phyloP scores from a whole-genome alignment of 2,113 vertebrate genomes.

The Phycodurus eques region DNA sequence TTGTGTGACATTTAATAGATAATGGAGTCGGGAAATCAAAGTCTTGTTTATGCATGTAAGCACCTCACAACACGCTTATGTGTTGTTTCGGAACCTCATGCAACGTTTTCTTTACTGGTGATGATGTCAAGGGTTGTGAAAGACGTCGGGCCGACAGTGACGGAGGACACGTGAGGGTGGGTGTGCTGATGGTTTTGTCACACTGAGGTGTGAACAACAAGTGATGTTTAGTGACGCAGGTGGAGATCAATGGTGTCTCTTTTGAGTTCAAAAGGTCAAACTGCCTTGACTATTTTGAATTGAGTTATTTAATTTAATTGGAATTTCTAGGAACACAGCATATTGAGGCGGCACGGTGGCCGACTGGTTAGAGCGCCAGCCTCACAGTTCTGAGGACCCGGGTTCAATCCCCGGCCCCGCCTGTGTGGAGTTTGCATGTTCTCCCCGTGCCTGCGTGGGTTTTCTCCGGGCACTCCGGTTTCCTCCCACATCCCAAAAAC shows the following conservation, averaged over 20 bases:
- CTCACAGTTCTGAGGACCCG: too few relatives aligned
- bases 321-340: background rate
- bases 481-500: too few relatives aligned
- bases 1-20: constrained; percentile 12
- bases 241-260: background rate
- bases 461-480: too few relatives aligned
- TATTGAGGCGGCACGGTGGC: too few relatives aligned
- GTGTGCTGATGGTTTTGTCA: constrained; percentile 1
- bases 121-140: constrained; percentile 24
- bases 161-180: constrained; percentile 2
- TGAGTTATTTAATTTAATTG: background rate
- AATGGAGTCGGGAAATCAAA: constrained; percentile 64
- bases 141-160: constrained; percentile 44
- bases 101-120: background rate
- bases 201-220: constrained; percentile 28
- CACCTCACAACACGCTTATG: background rate
- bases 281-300: background rate
- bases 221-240: background rate
- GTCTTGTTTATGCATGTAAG: constrained; percentile 32
- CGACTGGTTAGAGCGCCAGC: too few relatives aligned
- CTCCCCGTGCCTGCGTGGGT: too few relatives aligned
- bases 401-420: too few relatives aligned
- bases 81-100: background rate
- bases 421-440: too few relatives aligned
- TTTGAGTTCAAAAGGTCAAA: background rate